Percentiles rank a stretch among this genome's conserved stretches.
These are phyloP conservation scores for Coracopsis vasa DNA, from an alignment of 2,113 vertebrate species.

Conservation along the genomic window DNA sequence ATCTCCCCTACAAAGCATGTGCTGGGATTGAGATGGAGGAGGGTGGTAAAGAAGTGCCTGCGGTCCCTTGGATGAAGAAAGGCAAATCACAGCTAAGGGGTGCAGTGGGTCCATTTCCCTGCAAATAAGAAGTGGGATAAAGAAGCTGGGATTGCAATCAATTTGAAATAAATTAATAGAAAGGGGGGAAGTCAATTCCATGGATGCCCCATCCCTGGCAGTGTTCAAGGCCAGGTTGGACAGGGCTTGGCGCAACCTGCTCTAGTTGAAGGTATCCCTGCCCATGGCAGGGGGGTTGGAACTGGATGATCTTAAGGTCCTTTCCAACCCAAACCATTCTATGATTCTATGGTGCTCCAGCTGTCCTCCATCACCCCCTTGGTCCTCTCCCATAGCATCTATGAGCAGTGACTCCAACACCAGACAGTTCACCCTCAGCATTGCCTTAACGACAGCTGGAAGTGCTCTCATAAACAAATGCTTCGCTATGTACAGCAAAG, in stretches of 20 bases:
- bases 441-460: neutral
- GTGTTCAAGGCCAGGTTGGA: neutral
- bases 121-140: neutral
- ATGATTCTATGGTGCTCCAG: neutral
- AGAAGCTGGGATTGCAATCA: neutral
- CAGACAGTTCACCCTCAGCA: neutral
- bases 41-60: neutral
- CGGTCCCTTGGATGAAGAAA: neutral
- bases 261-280: neutral
- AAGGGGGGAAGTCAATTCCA: neutral
- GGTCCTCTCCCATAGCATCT: neutral
- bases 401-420: neutral
- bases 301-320: neutral
- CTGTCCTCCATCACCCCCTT: neutral
- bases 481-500: neutral
- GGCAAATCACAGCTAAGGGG: neutral
- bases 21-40: neutral
- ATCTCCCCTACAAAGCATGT: accelerated
- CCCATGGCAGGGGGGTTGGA: neutral
- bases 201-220: neutral
- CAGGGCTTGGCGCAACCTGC: neutral
- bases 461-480: neutral
- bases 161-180: neutral
- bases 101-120: neutral
- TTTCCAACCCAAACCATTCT: neutral